phyloP scores from a whole-genome alignment of 64 coral and sea anemone genomes.

The Cladopsammia gracilis region DNA sequence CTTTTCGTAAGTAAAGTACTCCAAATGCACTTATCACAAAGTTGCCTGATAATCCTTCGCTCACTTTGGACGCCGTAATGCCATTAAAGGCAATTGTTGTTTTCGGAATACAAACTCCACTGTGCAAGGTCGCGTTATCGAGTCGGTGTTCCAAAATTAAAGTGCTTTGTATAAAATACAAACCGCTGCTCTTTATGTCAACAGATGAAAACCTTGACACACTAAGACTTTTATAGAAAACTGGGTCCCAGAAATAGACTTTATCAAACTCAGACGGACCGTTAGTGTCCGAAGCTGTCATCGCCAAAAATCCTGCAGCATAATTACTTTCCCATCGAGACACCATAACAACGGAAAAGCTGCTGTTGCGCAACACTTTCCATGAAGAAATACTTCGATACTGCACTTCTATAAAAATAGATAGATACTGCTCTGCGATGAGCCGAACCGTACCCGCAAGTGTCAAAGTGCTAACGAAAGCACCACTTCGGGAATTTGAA shows the following conservation, averaged over 20 bases:
- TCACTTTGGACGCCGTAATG: neutral
- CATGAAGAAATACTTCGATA: neutral
- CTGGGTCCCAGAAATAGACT: neutral
- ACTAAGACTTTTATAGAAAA: neutral
- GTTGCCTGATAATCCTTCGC: neutral
- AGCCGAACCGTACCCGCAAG: neutral
- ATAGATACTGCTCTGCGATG: neutral
- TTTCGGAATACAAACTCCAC: neutral
- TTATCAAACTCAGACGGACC: accelerated
- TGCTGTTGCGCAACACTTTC: slow-evolving; percentile 24
- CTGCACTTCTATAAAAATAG: neutral
- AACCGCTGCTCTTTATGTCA: neutral
- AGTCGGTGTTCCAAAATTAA: neutral
- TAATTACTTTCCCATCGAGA: slow-evolving; percentile 37
- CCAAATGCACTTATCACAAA: slow-evolving; percentile 28
- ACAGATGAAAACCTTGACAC: neutral
- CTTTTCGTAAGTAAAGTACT: slow-evolving; percentile 6
- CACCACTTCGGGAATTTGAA: neutral
- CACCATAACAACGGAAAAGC: slow-evolving; percentile 22
- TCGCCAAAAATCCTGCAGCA: neutral
- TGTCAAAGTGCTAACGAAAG: slow-evolving; percentile 1
- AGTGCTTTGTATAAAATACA: slow-evolving; percentile 13
- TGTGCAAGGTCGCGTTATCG: neutral
- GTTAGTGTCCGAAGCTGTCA: accelerated
- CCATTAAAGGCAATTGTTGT: neutral